Conservation (phyloP, 2,113 vertebrate species). For the Gymnarchus niloticus region DNA sequence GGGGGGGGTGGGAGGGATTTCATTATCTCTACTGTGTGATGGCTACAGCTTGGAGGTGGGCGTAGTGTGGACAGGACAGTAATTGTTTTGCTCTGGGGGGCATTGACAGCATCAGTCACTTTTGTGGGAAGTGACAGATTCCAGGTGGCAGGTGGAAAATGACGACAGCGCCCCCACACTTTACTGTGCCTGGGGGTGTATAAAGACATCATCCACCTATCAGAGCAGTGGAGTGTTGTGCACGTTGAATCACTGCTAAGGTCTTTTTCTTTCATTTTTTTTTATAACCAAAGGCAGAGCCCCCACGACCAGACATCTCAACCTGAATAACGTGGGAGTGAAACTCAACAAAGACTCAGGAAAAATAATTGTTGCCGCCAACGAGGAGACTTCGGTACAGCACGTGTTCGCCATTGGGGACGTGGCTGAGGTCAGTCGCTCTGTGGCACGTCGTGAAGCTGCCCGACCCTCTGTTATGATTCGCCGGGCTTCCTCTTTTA, state of each 20-base stretch:
- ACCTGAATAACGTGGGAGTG: slow-evolving; percentile 71
- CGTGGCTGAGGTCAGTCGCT: slow-evolving; percentile 70
- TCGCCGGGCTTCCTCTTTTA: background rate
- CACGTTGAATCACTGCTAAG: background rate
- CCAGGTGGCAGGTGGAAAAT: slow-evolving; percentile 55
- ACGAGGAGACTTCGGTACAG: slow-evolving; percentile 76
- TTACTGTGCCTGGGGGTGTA: background rate
- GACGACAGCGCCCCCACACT: slow-evolving; percentile 41
- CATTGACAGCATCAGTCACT: slow-evolving; percentile 68
- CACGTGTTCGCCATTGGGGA: slow-evolving; percentile 88
- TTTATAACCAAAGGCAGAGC: slow-evolving; percentile 67
- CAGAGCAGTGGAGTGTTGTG: too few species aligned
- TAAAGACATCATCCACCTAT: too few species aligned
- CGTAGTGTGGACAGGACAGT: slow-evolving; percentile 14
- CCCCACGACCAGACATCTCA: slow-evolving; percentile 70
- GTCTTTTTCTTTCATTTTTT: slow-evolving; percentile 11
- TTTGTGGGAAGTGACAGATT: slow-evolving; percentile 74
- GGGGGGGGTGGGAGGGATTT: slow-evolving; percentile 56
- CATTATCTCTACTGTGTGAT: slow-evolving; percentile 77
- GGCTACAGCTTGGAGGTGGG: slow-evolving; percentile 55
- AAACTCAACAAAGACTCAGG: slow-evolving; percentile 63
- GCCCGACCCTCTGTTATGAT: too few species aligned
- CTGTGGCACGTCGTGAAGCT: background rate
- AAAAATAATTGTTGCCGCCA: slow-evolving; percentile 75
- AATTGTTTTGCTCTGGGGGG: slow-evolving; percentile 52